Percentiles rank a stretch among this genome's conserved stretches.
phyloP scores from a whole-genome alignment of 2,797 vertebrate species.

The Anableps anableps region DNA sequence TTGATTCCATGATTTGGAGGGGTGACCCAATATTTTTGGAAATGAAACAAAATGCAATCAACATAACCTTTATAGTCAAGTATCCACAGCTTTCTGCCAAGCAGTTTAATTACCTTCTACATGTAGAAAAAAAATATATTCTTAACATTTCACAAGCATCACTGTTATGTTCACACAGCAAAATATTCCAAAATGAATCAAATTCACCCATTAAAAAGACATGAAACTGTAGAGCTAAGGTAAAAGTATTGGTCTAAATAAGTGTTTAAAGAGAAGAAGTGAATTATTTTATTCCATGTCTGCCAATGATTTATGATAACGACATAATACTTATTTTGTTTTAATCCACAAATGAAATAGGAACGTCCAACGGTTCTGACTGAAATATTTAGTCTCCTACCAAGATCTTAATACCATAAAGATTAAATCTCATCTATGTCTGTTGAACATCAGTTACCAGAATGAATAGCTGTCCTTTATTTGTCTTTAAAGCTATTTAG shows the following conservation, averaged over 20 bases:
- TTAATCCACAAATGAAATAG: neutral
- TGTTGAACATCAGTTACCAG: slow-evolving; percentile 33
- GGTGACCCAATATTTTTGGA: too few species aligned
- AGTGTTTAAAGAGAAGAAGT: neutral
- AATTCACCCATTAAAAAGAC: neutral
- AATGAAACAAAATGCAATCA: neutral
- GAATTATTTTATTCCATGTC: neutral
- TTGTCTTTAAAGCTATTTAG: slow-evolving; percentile 33
- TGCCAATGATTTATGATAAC: neutral
- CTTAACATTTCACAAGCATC: neutral
- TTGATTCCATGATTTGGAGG: too few species aligned
- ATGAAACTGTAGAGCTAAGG: too few species aligned
- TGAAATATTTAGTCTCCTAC: neutral
- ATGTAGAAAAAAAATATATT: neutral
- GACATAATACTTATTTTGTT: neutral
- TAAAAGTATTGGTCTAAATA: neutral
- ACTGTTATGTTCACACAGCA: too few species aligned
- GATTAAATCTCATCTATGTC: neutral
- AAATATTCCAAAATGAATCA: neutral
- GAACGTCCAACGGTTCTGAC: neutral
- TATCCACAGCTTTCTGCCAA: too few species aligned
- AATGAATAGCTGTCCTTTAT: slow-evolving; percentile 50
- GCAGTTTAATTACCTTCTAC: neutral
- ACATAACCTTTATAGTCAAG: neutral
- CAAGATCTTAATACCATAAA: neutral